Evolutionary conservation across 1,140 invertebrate species (phyloP).

Genomic region (Trypoxylus dichotomus): DNA sequence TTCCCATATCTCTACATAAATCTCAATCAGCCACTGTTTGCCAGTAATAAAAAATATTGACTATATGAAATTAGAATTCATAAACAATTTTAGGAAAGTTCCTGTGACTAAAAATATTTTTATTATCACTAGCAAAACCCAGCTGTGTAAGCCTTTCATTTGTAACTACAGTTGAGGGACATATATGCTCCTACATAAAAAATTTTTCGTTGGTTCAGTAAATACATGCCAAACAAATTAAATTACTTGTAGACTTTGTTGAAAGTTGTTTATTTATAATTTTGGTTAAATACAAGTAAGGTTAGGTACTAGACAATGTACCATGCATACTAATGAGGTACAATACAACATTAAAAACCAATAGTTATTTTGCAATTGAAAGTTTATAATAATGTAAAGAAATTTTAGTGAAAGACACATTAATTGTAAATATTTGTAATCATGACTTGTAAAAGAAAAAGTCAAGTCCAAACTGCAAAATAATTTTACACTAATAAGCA

Average conservation of each 20-base stretch:
- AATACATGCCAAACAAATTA: constrained; percentile 37
- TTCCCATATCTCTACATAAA: neutral
- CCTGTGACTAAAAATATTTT: neutral
- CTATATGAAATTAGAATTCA: neutral
- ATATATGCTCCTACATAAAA: neutral
- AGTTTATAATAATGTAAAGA: neutral
- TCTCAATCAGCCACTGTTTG: constrained; percentile 29
- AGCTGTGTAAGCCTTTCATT: constrained; percentile 22
- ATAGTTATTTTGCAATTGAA: constrained; percentile 30
- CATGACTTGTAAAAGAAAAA: neutral
- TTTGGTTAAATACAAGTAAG: constrained; percentile 31
- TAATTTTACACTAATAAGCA: constrained; percentile 26
- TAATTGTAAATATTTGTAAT: neutral
- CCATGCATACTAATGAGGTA: constrained; percentile 21
- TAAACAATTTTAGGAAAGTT: neutral
- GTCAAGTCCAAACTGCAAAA: constrained; percentile 19
- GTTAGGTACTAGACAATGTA: constrained; percentile 27
- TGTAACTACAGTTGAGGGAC: neutral
- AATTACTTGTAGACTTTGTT: constrained; percentile 29
- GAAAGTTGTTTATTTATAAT: constrained; percentile 34
- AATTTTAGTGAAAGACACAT: neutral
- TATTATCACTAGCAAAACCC: constrained; percentile 32
- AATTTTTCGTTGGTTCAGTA: constrained; percentile 36
- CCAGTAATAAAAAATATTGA: constrained; percentile 28
- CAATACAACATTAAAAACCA: constrained; percentile 20